These are phyloP conservation scores for Sphaeramia orbicularis DNA, from an alignment of 2,797 vertebrate genomes.

Conservation along the genomic window DNA sequence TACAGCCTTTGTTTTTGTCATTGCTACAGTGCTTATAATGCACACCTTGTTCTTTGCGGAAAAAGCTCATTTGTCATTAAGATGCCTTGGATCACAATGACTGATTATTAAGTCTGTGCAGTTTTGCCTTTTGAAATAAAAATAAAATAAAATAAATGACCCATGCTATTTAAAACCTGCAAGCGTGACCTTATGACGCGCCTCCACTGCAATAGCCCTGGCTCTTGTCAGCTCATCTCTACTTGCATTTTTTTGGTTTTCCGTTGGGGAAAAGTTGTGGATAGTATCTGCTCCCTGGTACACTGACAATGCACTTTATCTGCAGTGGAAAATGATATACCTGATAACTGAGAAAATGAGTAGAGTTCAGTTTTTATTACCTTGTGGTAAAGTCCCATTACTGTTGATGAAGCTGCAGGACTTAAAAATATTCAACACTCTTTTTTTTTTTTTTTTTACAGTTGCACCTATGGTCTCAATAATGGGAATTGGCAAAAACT, in stretches of 20 bases:
- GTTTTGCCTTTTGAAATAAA: conserved; percentile 24
- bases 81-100: conserved; percentile 51
- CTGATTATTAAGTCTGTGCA: conserved; percentile 42
- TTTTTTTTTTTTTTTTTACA: conserved; percentile 72
- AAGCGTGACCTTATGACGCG: not conserved
- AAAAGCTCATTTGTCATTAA: conserved; percentile 65
- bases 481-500: conserved; percentile 88
- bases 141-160: conserved; percentile 4
- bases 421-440: not conserved
- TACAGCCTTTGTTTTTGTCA: conserved; percentile 55
- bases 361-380: too few species aligned
- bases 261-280: too few species aligned
- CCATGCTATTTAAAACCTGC: not conserved
- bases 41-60: conserved; percentile 60
- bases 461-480: conserved; percentile 93
- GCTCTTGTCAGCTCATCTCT: too few species aligned
- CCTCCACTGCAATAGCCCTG: too few species aligned
- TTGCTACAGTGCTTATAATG: conserved; percentile 56
- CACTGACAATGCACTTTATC: too few species aligned
- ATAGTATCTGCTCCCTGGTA: too few species aligned
- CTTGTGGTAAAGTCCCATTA: too few species aligned
- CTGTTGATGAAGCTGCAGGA: too few species aligned
- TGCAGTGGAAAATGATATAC: too few species aligned
- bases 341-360: too few species aligned
- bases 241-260: too few species aligned